Evolutionary conservation across 2,888 invertebrate genomes (phyloP).

Genomic region (Pristionchus exspectatus): DNA sequence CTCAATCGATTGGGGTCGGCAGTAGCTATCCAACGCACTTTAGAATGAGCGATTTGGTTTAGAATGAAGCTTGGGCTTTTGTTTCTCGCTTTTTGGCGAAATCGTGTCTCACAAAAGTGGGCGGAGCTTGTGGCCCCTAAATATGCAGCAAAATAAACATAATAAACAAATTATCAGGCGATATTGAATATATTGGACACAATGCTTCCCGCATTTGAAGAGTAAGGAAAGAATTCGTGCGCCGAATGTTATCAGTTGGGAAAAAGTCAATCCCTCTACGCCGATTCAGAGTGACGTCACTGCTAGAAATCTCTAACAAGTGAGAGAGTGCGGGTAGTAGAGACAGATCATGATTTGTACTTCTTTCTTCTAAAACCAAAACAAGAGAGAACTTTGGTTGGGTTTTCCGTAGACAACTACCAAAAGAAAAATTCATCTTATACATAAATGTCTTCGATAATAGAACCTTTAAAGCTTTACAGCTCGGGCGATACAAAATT

Average conservation of each 20-base stretch:
- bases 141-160: no score
- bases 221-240: conserved; percentile 6
- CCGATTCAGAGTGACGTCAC: conserved; percentile 8
- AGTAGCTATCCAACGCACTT: no score
- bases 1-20: no score
- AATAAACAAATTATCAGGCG: neutral
- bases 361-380: neutral
- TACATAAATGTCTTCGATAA: no score
- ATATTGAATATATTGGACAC: neutral
- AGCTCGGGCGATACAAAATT: no score
- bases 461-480: no score
- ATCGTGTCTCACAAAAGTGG: no score
- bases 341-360: neutral
- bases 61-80: no score
- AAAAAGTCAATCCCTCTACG: neutral
- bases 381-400: neutral
- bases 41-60: no score
- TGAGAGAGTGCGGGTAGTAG: neutral
- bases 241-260: neutral
- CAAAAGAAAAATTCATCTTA: no score
- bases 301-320: neutral
- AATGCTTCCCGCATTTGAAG: conserved; percentile 4
- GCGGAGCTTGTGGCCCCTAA: no score
- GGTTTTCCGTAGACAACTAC: neutral
- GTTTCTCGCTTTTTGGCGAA: no score